These are phyloP conservation scores for Danio choprae DNA, from an alignment of 2,797 vertebrate genomes.

Conservation along the genomic window DNA sequence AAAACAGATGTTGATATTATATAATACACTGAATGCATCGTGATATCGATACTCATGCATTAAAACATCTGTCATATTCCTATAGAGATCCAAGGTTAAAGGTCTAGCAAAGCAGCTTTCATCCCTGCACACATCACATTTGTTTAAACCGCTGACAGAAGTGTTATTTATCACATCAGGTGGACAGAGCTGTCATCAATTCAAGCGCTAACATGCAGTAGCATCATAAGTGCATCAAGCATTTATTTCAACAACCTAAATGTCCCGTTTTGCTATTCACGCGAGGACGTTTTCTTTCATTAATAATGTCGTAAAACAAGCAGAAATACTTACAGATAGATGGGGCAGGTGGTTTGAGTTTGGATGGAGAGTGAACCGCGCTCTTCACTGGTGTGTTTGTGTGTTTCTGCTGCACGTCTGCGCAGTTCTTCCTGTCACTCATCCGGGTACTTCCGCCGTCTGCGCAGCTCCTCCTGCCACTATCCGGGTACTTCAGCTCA, in stretches of 20 bases:
- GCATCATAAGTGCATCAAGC: conserved; percentile 16
- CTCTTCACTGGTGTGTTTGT: background rate
- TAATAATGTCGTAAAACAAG: background rate
- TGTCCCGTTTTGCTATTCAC: background rate
- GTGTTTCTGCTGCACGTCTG: conserved; percentile 14
- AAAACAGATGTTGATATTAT: conserved; percentile 26
- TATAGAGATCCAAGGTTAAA: background rate
- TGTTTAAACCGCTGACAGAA: background rate
- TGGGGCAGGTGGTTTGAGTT: background rate
- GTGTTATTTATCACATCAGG: background rate
- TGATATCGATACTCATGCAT: background rate
- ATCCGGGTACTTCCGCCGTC: conserved; percentile 44
- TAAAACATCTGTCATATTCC: background rate
- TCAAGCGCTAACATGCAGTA: conserved; percentile 20
- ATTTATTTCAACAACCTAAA: background rate
- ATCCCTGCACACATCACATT: background rate
- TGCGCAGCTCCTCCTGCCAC: background rate
- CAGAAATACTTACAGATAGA: conserved; percentile 23
- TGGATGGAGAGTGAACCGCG: background rate
- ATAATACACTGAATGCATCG: conserved; percentile 10
- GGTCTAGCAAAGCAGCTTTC: background rate
- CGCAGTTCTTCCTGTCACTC: conserved; percentile 41
- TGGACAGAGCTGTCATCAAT: conserved; percentile 15
- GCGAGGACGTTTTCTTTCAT: background rate
- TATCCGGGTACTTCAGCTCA: background rate